Base-by-base conservation (phyloP, 2,888 invertebrate genomes). In the Eurois occulta region DNA sequence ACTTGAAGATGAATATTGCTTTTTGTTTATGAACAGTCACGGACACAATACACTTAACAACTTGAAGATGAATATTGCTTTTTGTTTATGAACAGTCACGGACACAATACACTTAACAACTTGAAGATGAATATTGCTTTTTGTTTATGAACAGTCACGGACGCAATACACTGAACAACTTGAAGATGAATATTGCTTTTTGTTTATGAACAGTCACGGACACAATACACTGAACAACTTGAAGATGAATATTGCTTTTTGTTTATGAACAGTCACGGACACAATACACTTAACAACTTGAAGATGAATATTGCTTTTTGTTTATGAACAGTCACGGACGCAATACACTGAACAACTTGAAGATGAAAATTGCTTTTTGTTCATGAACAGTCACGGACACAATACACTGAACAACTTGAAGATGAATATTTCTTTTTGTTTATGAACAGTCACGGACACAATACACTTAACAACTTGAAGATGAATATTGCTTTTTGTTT, bases 1-100 rank as follows among this genome's bases (percentile, higher is more conserved):
- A 46, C 24, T 24, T 52, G 52, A 24, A 52, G 24, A 52, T 7
- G 24, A 52, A 4, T n/a, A 11, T 3, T n/a, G 13, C 28, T 11
- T 58, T 58, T 55, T 55, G 55, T 55, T n/a, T n/a, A 55, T 55
- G n/a, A n/a, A 58, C 28, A 55, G n/a, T 58, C n/a, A 58, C n/a
- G n/a, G 55, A n/a, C n/a, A 55, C 55, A 55, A 55, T 55, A 55
- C 13, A n/a, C 55, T 55, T 11, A 55, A 13, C n/a, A n/a, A 55
- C n/a, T 11, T 55, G 10, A 55, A 55, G 24, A 52, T 7, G 24
- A 52, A 4, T n/a, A 11, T 3, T n/a, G 13, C 28, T 11, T 58
- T 58, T 55, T 55, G 55, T 55, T n/a, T n/a, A 55, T 55, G n/a
- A n/a, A 58, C 28, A 55, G n/a, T 58, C n/a, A 58, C n/a, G n/a